Percentiles rank a stretch among this genome's conserved stretches.
These are phyloP conservation scores for Apteryx owenii DNA, from an alignment of 2,113 vertebrate species.

Conservation along the genomic window DNA sequence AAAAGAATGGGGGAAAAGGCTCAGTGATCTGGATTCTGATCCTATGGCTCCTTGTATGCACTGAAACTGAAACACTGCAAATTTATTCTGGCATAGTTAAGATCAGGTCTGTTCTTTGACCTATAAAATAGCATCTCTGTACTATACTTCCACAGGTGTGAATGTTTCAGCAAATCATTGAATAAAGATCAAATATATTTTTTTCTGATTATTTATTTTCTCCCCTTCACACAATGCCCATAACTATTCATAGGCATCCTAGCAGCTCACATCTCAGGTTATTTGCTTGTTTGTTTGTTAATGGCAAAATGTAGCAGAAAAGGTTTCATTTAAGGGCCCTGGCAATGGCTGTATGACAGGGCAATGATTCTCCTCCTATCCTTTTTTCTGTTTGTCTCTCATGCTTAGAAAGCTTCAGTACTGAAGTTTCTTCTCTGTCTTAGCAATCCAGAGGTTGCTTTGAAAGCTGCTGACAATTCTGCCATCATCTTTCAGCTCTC, in stretches of 20 bases:
- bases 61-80: background rate
- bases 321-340: background rate
- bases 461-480: constrained; percentile 21
- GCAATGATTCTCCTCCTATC: background rate
- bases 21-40: background rate
- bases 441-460: background rate
- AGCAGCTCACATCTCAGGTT: background rate
- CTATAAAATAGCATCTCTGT: background rate
- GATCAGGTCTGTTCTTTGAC: background rate
- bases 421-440: background rate
- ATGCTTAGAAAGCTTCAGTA: background rate
- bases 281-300: background rate
- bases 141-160: background rate
- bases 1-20: background rate
- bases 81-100: background rate
- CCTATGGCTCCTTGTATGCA: background rate
- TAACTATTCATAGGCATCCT: background rate
- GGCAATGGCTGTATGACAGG: background rate
- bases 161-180: background rate
- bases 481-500: background rate
- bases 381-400: background rate
- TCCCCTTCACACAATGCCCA: background rate
- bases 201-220: background rate
- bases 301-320: background rate
- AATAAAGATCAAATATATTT: background rate